Percentiles rank a stretch among this genome's conserved stretches.
Evolutionary conservation across 2,888 invertebrate genomes (phyloP).

Genomic region (Beris chalybata): DNA sequence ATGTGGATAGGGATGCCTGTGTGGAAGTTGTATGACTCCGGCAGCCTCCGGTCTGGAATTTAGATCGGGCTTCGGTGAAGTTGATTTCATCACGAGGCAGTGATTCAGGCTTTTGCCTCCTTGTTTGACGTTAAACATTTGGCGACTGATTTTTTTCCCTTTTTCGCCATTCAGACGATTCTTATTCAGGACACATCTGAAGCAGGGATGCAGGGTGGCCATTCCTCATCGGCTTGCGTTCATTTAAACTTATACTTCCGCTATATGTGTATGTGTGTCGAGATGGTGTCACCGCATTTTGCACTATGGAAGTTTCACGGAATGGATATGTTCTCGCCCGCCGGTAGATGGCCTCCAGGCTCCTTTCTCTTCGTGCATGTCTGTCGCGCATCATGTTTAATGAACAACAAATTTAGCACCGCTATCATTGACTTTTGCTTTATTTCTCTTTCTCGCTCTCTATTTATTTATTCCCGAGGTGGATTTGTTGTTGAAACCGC

Average conservation of each 20-base stretch:
- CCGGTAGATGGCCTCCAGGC: slow-evolving; percentile 7
- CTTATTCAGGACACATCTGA: slow-evolving; percentile 3
- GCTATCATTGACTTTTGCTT: slow-evolving; percentile 23
- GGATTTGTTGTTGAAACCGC: slow-evolving; percentile 24
- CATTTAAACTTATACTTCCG: too few species aligned
- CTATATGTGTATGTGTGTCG: too few species aligned
- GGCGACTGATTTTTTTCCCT: slow-evolving; percentile 21
- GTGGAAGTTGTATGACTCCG: not conserved
- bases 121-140: slow-evolving; percentile 26
- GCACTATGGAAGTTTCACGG: too few species aligned
- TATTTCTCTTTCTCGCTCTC: not conserved
- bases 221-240: too few species aligned
- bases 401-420: slow-evolving; percentile 20
- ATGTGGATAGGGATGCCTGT: too few species aligned
- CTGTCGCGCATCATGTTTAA: slow-evolving; percentile 17
- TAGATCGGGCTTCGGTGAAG: not conserved
- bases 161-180: slow-evolving; percentile 9
- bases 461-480: slow-evolving; percentile 27
- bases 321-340: not conserved
- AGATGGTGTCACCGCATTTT: too few species aligned
- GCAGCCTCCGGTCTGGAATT: not conserved
- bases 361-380: not conserved
- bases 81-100: not conserved
- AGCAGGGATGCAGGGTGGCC: too few species aligned
- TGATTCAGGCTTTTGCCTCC: not conserved